Base-by-base conservation (phyloP, 30 jellyfish, hydroid and myxozoan species). In the Aurelia coerulea region DNA sequence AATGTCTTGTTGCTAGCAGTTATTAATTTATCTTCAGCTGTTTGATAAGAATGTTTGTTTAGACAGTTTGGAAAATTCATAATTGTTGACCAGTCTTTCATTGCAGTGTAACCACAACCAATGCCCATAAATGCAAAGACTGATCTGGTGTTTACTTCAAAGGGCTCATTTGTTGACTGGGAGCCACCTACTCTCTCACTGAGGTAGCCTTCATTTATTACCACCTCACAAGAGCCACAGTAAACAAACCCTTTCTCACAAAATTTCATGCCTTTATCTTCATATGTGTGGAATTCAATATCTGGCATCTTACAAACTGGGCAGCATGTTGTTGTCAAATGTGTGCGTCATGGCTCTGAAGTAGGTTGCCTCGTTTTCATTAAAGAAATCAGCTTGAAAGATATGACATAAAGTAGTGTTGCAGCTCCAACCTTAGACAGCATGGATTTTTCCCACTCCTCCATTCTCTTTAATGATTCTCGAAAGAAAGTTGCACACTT, bases 61-160 rank as follows among this genome's bases (percentile, higher is more conserved):
- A 5, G 19, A 42, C n/a, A 23, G 12, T 39, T 75, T 49, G 86
- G 51, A 12, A 75, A 51, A 37, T 75, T 75, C 86, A 75, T 75
- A 1, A 46, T 34, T 2, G 56, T 9, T 1, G 86, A 41, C 86
- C 86, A 75, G 16, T 75, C 86, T 42, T 49, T 75, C 78, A 75
- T 75, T 78, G 89, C 89, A 60, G 33, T 60, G 83, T 0, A 62
- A 16, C 89, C 89, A 18, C 54, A 19, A 63, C 89, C 89, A 58
- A 78, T 62, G 65, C 59, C 65, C 89, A 78, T 74, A 74, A 78
- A 78, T 11, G 80, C 89, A 16, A 35, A 58, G 0, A 78, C 80
- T 5, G 89, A 62, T 31, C 83, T 33, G 8, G 29, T 33, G 46
- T 78, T 78, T 14, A 78, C 80, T 31, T 70, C 81, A 70, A 70